phyloP scores from a whole-genome alignment of 1,140 invertebrate genomes.

The Ostrea denselamellosa region DNA sequence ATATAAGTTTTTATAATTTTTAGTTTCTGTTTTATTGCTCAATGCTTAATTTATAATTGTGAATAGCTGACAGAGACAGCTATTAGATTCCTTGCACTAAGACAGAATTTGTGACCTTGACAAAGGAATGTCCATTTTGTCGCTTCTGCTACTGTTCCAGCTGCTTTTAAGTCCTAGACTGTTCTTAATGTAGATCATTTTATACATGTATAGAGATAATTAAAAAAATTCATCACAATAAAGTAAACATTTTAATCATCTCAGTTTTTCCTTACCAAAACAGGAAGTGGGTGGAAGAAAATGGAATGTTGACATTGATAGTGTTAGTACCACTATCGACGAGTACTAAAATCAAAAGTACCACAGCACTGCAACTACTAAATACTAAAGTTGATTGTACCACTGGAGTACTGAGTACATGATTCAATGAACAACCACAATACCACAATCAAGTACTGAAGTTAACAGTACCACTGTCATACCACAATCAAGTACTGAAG shows the following conservation, averaged over 20 bases:
- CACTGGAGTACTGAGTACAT: too few species aligned
- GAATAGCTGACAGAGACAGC: neutral
- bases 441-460: too few species aligned
- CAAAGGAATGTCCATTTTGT: neutral
- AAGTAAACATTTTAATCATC: neutral
- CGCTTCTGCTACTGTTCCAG: neutral
- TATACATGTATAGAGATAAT: constrained; percentile 18
- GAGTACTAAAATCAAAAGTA: too few species aligned
- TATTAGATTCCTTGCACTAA: neutral
- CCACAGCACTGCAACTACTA: too few species aligned
- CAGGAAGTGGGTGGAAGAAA: too few species aligned
- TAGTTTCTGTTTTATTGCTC: constrained; percentile 24
- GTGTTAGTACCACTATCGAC: too few species aligned
- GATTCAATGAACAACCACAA: too few species aligned
- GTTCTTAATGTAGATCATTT: neutral
- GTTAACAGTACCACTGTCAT: too few species aligned
- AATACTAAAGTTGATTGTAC: too few species aligned
- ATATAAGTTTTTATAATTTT: neutral
- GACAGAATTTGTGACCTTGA: neutral
- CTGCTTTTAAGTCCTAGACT: constrained; percentile 26
- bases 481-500: too few species aligned
- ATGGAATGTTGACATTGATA: too few species aligned
- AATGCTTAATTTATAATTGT: constrained; percentile 16
- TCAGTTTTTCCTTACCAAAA: too few species aligned
- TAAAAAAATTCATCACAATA: constrained; percentile 17